These are phyloP conservation scores for Capreolus pygargus DNA, from an alignment of 2,113 vertebrate genomes.

Conservation along the genomic window DNA sequence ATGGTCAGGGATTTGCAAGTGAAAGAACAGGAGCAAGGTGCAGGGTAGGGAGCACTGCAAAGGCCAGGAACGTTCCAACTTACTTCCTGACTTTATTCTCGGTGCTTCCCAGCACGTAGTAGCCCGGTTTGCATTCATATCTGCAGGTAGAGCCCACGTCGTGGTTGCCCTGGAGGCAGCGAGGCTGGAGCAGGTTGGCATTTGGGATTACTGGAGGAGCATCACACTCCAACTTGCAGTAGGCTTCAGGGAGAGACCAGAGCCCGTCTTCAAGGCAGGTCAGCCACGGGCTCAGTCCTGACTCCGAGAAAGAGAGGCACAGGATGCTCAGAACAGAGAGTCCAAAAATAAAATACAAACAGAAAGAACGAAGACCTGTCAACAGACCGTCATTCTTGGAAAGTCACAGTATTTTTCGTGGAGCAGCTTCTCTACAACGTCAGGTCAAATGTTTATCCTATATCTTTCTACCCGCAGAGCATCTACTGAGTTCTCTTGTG, in stretches of 20 bases:
- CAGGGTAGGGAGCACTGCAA: accelerated
- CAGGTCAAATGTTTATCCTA: no score
- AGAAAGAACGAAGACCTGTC: background rate
- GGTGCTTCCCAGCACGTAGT: conserved; percentile 81
- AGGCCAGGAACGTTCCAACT: conserved; percentile 56
- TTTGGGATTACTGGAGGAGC: conserved; percentile 79
- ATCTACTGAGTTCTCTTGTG: background rate
- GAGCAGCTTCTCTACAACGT: background rate
- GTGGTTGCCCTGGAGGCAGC: conserved; percentile 86
- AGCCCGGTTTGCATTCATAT: conserved; percentile 93
- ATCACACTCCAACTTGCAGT: conserved; percentile 94
- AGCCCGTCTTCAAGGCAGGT: conserved; percentile 93
- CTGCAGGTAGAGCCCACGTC: conserved; percentile 90
- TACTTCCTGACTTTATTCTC: conserved; percentile 84
- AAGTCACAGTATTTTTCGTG: background rate
- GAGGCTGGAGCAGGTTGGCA: conserved; percentile 85
- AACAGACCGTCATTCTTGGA: background rate
- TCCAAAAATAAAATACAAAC: background rate
- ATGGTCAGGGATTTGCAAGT: background rate
- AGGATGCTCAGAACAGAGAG: background rate
- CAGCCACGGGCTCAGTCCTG: conserved; percentile 91
- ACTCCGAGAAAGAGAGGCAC: conserved; percentile 57
- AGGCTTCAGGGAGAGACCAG: conserved; percentile 96
- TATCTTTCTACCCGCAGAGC: background rate
- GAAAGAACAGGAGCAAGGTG: background rate